Conservation (phyloP, 37 sponge, comb jelly and placozoan species). For the Oscarella lobularis region DNA sequence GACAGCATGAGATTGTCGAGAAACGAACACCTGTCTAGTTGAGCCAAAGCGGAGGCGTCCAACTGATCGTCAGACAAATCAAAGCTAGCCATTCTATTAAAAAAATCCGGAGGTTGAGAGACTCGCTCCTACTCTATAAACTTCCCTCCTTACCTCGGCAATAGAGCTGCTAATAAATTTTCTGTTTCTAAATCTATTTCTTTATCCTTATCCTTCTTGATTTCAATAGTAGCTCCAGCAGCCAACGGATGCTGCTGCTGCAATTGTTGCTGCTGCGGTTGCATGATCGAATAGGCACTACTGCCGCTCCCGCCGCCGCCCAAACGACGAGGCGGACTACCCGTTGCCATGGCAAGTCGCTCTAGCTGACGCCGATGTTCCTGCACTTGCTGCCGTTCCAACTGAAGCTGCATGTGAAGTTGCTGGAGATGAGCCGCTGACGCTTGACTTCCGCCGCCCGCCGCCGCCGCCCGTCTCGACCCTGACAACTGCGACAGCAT, state of each 20-base stretch:
- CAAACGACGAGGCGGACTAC: too few relatives aligned
- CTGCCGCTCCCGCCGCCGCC: too few relatives aligned
- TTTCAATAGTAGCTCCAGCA: too few relatives aligned
- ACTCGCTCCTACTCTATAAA: too few relatives aligned
- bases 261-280: background rate
- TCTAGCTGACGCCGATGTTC: background rate
- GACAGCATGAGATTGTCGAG: background rate
- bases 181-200: background rate
- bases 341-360: background rate
- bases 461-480: background rate
- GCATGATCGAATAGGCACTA: background rate
- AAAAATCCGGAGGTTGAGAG: too few relatives aligned
- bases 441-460: background rate
- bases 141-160: background rate
- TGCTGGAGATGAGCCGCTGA: conserved; percentile 3
- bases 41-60: background rate
- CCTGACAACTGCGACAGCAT: conserved; percentile 60
- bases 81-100: too few relatives aligned
- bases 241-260: too few relatives aligned
- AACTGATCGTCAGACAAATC: background rate
- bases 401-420: conserved; percentile 5
- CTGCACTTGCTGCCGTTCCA: conserved; percentile 7
- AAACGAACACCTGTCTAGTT: background rate
- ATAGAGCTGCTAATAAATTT: background rate
- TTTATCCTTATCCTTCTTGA: too few relatives aligned